Evolutionary conservation across 2,888 invertebrate genomes (phyloP).

Genomic region (Crematogaster levior): DNA sequence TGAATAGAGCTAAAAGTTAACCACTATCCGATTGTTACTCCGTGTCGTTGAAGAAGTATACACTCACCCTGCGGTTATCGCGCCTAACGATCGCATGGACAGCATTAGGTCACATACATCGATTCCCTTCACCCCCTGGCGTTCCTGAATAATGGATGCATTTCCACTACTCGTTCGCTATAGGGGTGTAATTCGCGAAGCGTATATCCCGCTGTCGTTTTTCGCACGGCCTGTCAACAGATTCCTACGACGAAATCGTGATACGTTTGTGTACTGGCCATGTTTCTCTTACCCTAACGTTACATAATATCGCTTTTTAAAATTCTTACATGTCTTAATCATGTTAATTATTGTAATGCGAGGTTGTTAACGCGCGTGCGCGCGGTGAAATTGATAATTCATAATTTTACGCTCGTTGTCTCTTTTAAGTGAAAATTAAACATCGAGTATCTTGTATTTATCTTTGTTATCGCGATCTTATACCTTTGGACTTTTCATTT

Average conservation of each 20-base stretch:
- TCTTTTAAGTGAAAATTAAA: not conserved
- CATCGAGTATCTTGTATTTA: not conserved
- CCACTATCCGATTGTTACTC: conserved; percentile 15
- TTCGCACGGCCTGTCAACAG: conserved; percentile 55
- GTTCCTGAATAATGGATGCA: conserved; percentile 67
- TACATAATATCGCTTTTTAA: not conserved
- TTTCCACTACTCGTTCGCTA: conserved; percentile 55
- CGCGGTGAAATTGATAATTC: not conserved
- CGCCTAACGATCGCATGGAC: conserved; percentile 61
- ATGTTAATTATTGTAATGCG: not conserved
- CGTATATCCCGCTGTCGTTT: conserved; percentile 41
- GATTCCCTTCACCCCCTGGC: conserved; percentile 59
- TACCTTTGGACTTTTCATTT: not conserved
- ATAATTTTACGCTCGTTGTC: not conserved
- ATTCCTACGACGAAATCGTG: conserved; percentile 37
- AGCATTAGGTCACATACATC: conserved; percentile 68
- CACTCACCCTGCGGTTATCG: conserved; percentile 26
- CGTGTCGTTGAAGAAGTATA: conserved; percentile 3
- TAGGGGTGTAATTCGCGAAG: conserved; percentile 44
- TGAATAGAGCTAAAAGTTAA: not conserved
- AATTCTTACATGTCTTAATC: not conserved
- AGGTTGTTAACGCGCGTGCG: not conserved
- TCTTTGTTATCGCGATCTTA: not conserved
- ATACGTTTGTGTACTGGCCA: not conserved
- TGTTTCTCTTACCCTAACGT: not conserved